Evolutionary conservation across 2,888 invertebrate genomes (phyloP), one percentile per base, ranked within the genome.

Genomic region (Eilema sororculum): DNA sequence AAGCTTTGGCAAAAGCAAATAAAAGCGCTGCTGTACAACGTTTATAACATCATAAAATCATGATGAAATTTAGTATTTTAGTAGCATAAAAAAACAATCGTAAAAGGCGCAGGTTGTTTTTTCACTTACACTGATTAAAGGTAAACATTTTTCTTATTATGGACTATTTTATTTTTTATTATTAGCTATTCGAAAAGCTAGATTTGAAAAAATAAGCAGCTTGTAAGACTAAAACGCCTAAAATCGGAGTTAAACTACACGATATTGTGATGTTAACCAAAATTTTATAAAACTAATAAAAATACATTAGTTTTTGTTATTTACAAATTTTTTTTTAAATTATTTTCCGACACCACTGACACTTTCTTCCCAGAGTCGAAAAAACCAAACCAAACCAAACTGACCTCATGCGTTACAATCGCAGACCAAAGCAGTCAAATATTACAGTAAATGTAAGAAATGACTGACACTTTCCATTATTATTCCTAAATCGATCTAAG

Each of bases 1-100:
- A 25, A 33, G 46, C 46, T 67, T 62, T 68, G 56, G 62, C 52
- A 24, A 61, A 61, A 24, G 33, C 61, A 56, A 67, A 52, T 33
- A 9, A n/a, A 61, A 56, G 30, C 37, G 22, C 52, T 52, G 56
- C 24, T 30, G 30, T 68, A 22, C 61, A 30, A 22, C 24, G 25
- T 56, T 25, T 16, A 61, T 61, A 24, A 46, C 37, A 68, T 20
- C 30, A 33, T 33, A 25, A 62, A 62, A n/a, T 56, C 8, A 62
- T 52, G 52, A 52, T 37, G 22, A 30, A 33, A 56, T 57, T 24
- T 16, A 33, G n/a, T 37, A 25, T 58, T 25, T 24, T 24, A 58
- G 57, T 52, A 58, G 12, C 24, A 58, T 58, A 25, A 58, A 24
- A 52, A 52, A 52, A n/a, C 5, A 46, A 52, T 52, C 52, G 52